phyloP scores from a whole-genome alignment of 2,113 vertebrate genomes.

The Pachyramphus minor region DNA sequence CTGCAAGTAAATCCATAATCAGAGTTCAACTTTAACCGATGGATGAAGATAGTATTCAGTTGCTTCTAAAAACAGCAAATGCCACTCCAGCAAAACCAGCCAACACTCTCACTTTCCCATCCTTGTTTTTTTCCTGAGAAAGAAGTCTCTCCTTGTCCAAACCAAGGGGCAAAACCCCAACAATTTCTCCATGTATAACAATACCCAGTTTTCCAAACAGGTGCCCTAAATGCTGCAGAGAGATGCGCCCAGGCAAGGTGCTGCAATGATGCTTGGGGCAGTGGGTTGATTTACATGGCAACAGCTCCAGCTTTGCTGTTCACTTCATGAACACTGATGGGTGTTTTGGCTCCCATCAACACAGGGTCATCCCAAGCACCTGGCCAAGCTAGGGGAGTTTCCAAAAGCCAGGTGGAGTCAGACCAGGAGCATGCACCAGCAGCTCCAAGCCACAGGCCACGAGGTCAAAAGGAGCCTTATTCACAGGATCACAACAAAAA shows the following conservation, averaged over 20 bases:
- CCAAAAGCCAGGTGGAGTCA: background rate
- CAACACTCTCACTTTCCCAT: background rate
- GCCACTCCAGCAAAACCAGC: background rate
- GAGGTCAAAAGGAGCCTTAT: background rate
- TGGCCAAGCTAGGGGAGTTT: background rate
- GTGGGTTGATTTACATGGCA: fast-evolving
- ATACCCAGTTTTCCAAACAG: background rate
- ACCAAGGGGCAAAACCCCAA: background rate
- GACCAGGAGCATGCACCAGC: background rate
- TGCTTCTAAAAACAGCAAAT: background rate
- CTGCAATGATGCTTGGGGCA: background rate
- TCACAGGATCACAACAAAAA: background rate
- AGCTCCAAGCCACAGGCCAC: background rate
- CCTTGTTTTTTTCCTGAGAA: background rate
- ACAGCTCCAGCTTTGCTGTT: background rate
- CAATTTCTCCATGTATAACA: background rate
- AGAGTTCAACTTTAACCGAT: background rate
- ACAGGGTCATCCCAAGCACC: background rate
- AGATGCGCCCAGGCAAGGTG: background rate
- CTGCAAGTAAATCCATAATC: background rate
- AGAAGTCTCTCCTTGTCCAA: background rate
- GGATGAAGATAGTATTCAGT: background rate
- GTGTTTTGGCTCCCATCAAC: background rate
- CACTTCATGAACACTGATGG: background rate
- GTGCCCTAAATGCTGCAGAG: background rate